Evolutionary conservation across 2,888 invertebrate species (phyloP).

Genomic region (Epinotia ramella): DNA sequence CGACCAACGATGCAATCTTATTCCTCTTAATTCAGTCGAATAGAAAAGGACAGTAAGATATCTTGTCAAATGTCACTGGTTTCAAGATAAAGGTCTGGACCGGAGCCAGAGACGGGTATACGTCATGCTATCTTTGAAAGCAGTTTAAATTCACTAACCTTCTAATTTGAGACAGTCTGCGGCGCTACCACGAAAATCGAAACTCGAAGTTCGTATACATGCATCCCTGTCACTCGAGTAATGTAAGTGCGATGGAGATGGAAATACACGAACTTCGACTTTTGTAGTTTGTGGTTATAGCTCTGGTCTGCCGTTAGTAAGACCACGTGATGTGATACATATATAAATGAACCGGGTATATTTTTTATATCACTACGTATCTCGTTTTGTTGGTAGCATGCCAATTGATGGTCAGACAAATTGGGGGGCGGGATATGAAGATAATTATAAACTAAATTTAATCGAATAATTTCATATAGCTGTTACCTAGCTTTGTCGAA

Average conservation of each 20-base stretch:
- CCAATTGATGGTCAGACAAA: conserved; percentile 37
- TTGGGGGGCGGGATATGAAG: conserved; percentile 19
- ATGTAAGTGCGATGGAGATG: no score
- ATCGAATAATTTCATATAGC: background rate
- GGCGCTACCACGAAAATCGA: no score
- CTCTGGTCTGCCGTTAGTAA: conserved; percentile 41
- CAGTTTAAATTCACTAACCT: conserved; percentile 43
- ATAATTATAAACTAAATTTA: background rate
- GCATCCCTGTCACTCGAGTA: no score
- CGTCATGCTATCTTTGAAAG: conserved; percentile 46
- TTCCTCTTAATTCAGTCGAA: conserved; percentile 1
- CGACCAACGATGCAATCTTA: background rate
- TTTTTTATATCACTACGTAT: conserved; percentile 28
- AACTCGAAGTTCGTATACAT: no score
- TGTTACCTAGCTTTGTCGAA: background rate
- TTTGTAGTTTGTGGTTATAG: no score
- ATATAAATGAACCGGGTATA: conserved; percentile 26
- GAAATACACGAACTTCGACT: no score
- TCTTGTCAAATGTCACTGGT: conserved; percentile 23
- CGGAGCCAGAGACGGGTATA: conserved; percentile 34
- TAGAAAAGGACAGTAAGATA: conserved; percentile 29
- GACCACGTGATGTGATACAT: conserved; percentile 38
- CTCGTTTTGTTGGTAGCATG: conserved; percentile 28
- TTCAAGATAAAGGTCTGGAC: conserved; percentile 40
- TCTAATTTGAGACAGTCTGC: conserved; percentile 46